A percentile compares a stretch with the other conserved stretches of the same genome.
Evolutionary conservation across 2,797 vertebrate species (phyloP).

Genomic region (Intellagama lesueurii): DNA sequence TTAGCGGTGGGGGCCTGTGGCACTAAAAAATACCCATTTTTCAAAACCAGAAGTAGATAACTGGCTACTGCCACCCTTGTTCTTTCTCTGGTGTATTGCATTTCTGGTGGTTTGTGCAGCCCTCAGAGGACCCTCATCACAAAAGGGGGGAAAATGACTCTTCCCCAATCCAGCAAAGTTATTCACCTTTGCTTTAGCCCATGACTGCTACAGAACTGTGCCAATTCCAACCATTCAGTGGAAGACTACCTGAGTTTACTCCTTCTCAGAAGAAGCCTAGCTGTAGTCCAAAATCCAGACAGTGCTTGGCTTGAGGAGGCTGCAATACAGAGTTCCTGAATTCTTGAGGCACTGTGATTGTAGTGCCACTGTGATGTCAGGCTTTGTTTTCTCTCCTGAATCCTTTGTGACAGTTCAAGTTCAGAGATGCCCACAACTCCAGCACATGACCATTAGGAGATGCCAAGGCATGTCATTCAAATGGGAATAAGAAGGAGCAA

Average conservation of each 20-base stretch:
- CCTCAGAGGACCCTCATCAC: too few relatives aligned
- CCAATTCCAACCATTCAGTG: neutral
- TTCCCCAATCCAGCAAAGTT: too few relatives aligned
- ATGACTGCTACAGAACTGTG: neutral
- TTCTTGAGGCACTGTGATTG: neutral
- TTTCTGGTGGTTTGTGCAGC: too few relatives aligned
- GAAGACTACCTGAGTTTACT: neutral
- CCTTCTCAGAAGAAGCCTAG: neutral
- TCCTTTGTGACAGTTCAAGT: neutral
- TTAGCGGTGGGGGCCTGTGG: too few relatives aligned
- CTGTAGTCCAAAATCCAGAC: neutral
- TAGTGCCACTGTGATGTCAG: neutral
- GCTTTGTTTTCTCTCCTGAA: neutral
- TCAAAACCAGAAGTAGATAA: too few relatives aligned
- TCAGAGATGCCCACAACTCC: neutral
- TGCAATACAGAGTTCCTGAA: neutral
- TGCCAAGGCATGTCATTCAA: neutral
- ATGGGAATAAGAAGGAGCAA: neutral
- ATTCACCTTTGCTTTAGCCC: too few relatives aligned
- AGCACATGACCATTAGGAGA: neutral
- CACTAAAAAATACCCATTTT: too few relatives aligned
- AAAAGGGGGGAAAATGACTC: too few relatives aligned
- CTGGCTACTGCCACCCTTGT: too few relatives aligned
- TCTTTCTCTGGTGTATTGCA: too few relatives aligned
- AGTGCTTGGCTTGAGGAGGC: neutral